Evolutionary conservation across 2,888 invertebrate genomes (phyloP), one percentile per base, ranked within the genome.

Genomic region (Eupithecia inturbata): DNA sequence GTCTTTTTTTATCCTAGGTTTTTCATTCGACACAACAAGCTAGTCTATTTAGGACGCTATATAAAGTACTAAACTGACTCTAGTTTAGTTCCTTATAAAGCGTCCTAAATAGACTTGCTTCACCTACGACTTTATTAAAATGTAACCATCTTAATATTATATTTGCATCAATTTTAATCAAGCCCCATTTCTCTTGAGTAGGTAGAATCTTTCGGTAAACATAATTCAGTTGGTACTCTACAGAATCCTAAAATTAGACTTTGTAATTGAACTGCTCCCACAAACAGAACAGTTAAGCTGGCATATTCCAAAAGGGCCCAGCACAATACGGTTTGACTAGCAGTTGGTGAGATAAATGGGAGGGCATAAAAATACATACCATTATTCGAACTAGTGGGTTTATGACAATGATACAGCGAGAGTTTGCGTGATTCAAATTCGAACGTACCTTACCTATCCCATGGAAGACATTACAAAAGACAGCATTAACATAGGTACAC

Each of bases 161-260:
- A 22, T 53, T 53, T 14, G 57, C 57, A 57, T 22, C 7, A 57
- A 57, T 57, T 57, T 57, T 26, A 57, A 57, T 57, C 57, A 57
- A 57, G 57, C 22, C 12, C 26, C 53, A 53, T 12, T 53, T 57
- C 26, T 57, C 12, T 26, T 3, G 5, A 57, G 12, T 57, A 7
- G 33, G 33, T n/a, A 36, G 3, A 64, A 64, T 33, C 14, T 36
- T 64, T 36, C 36, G 31, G 62, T 16, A 62, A 62, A 64, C 63
- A 36, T 64, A n/a, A 36, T 26, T 57, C 57, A 66, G 26, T 66
- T 66, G 36, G 22, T 66, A 66, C 64, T 14, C n/a, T 33, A 33
- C 19, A 63, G 14, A 67, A 45, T 45, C 31, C 49, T 67, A 49
- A n/a, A n/a, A 67, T 67, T 49, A 67, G 67, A 67, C 45, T 67